Evolutionary conservation across 2,113 vertebrate species (phyloP), one percentile per base, ranked within the genome.

Genomic region (Salvelinus alpinus): DNA sequence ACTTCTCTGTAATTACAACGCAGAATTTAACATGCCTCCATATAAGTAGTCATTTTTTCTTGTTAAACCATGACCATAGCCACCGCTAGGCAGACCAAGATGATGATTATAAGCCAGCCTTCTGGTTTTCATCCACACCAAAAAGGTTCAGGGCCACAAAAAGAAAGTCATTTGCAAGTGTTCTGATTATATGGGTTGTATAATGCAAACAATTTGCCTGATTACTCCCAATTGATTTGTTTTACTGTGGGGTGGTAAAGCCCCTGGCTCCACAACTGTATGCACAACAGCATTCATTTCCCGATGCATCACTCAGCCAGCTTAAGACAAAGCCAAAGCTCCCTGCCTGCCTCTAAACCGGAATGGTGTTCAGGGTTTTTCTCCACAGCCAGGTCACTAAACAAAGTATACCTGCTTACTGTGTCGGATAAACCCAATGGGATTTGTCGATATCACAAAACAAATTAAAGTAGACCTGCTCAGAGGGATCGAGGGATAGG

Each of bases 161-260:
- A 78, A 86, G 72, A 91, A 88, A 92, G 89, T 91, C 87, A 92
- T 93, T 91, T 92, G 91, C 87, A 93, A 93, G 93, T 93, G 91
- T 93, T 91, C 88, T 90, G 90, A 93, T 93, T 90, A 93, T 91
- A 87, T 91, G 88, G 89, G 85, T 90, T 92, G 90, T 91, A 92
- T 89, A 92, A 93, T 85, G 72, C 86, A 85, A 91, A 93, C 93
- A 93, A 94, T 94, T 93, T 93, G 90, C 86, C 90, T 93, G 93
- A 94, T 94, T 93, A 92, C 91, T 94, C 94, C 90, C 88, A 91
- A 94, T 92, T 94, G 92, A 93, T 93, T 89, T 72, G 88, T 84
- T 88, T 87, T 84, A 87, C 85, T 85, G 87, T 90, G 89, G 59
- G 59, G 13, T n/a, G 22, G 59, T 22, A 62, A 62, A 62, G 59